phyloP scores from a whole-genome alignment of 2,888 invertebrate genomes.

The Rhabditoides inermis region DNA sequence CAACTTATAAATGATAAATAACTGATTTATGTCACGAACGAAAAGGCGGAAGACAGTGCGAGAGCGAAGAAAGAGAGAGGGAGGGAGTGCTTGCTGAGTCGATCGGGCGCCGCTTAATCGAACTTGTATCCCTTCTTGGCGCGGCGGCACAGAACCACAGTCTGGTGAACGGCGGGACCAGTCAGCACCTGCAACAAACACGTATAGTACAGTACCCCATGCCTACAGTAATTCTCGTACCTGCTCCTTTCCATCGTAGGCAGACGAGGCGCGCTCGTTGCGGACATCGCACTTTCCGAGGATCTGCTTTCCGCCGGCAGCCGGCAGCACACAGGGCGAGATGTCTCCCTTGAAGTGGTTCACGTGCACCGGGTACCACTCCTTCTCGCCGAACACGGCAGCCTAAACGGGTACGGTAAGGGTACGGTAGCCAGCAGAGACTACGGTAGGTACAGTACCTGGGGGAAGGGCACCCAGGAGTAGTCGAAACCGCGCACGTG shows the following conservation, averaged over 20 bases:
- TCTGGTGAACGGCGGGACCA: constrained; percentile 16
- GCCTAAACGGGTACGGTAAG: constrained; percentile 9
- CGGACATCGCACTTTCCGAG: constrained; percentile 37
- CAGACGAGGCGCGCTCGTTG: constrained; percentile 31
- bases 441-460: constrained; percentile 2
- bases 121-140: constrained; percentile 33
- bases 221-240: too few relatives aligned
- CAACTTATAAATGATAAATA: too few relatives aligned
- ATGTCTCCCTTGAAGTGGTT: constrained; percentile 35
- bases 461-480: constrained; percentile 32
- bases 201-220: too few relatives aligned
- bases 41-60: too few relatives aligned
- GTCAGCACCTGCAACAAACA: constrained; percentile 6
- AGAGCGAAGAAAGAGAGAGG: too few relatives aligned
- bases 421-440: not conserved
- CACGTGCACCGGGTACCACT: constrained; percentile 35
- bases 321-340: constrained; percentile 31
- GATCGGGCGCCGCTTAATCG: too few relatives aligned
- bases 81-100: too few relatives aligned
- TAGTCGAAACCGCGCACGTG: constrained; percentile 32
- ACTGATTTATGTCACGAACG: too few relatives aligned
- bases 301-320: constrained; percentile 33
- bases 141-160: constrained; percentile 35
- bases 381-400: constrained; percentile 29
- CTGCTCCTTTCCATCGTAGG: constrained; percentile 31